phyloP scores from a whole-genome alignment of 2,113 vertebrate species.

The Notarius quadriscutis region DNA sequence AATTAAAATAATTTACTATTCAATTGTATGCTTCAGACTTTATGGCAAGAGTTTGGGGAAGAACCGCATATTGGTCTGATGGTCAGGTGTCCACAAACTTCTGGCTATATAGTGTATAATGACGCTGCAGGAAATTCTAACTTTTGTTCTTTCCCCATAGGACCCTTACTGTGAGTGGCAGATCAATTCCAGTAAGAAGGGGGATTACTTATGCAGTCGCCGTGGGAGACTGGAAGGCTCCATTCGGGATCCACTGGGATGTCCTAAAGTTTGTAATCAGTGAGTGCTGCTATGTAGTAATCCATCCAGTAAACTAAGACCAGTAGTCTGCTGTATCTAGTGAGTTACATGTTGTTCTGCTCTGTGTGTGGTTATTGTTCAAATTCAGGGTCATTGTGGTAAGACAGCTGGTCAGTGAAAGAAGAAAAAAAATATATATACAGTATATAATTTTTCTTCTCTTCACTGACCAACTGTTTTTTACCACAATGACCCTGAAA shows the following conservation, averaged over 20 bases:
- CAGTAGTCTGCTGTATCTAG: neutral
- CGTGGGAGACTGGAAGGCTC: conserved; percentile 81
- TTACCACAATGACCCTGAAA: too few relatives aligned
- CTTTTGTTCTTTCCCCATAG: conserved; percentile 58
- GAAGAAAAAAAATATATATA: too few relatives aligned
- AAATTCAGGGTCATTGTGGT: neutral
- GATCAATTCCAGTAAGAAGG: conserved; percentile 85
- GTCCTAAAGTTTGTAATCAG: conserved; percentile 87
- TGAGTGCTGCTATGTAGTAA: conserved; percentile 63
- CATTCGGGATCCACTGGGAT: conserved; percentile 75
- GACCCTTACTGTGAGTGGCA: conserved; percentile 91
- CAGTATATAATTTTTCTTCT: too few relatives aligned
- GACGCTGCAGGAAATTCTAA: neutral
- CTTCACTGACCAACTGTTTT: too few relatives aligned
- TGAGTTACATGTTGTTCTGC: neutral
- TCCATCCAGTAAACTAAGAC: neutral
- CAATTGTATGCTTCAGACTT: neutral
- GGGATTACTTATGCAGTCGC: conserved; percentile 84
- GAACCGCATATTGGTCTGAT: neutral
- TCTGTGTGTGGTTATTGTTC: neutral
- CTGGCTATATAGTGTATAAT: neutral
- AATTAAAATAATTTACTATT: neutral
- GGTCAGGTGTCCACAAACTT: neutral
- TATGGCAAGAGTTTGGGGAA: neutral
- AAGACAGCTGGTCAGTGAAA: neutral